A percentile compares a stretch with the other conserved stretches of the same genome.
phyloP scores from a whole-genome alignment of 2,797 vertebrate genomes.

The Rhinella marina region DNA sequence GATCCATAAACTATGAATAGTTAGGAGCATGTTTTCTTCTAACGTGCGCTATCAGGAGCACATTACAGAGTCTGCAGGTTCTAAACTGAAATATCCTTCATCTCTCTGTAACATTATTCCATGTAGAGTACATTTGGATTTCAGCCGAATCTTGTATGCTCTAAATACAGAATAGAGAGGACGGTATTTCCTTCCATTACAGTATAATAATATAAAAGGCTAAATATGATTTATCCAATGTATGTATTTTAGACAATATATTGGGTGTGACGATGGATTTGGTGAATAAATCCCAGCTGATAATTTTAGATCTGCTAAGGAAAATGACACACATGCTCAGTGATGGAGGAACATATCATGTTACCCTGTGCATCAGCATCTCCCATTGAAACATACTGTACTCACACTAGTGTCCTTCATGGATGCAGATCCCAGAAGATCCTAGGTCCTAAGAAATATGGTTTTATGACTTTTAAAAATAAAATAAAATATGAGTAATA shows the following conservation, averaged over 20 bases:
- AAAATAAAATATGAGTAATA: too few relatives aligned
- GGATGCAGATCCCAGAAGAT: too few relatives aligned
- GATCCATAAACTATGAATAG: constrained; percentile 11
- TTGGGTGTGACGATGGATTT: neutral
- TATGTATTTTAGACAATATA: neutral
- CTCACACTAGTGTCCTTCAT: too few relatives aligned
- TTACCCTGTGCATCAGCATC: too few relatives aligned
- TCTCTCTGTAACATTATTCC: neutral
- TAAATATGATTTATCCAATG: neutral
- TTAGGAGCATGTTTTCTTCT: neutral
- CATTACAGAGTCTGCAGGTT: neutral
- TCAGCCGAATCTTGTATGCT: neutral
- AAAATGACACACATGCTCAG: neutral
- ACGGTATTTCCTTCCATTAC: neutral
- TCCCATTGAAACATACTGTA: too few relatives aligned
- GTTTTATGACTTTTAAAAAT: too few relatives aligned
- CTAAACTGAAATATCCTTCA: neutral
- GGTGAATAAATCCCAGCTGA: neutral
- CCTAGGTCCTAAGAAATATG: too few relatives aligned
- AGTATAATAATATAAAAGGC: neutral
- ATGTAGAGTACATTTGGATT: neutral
- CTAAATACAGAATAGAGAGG: neutral
- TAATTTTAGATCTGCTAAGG: neutral
- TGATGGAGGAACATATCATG: too few relatives aligned
- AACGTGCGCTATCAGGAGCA: neutral